Conservation (phyloP, 2,113 vertebrate genomes). For the Malaclemys terrapin region DNA sequence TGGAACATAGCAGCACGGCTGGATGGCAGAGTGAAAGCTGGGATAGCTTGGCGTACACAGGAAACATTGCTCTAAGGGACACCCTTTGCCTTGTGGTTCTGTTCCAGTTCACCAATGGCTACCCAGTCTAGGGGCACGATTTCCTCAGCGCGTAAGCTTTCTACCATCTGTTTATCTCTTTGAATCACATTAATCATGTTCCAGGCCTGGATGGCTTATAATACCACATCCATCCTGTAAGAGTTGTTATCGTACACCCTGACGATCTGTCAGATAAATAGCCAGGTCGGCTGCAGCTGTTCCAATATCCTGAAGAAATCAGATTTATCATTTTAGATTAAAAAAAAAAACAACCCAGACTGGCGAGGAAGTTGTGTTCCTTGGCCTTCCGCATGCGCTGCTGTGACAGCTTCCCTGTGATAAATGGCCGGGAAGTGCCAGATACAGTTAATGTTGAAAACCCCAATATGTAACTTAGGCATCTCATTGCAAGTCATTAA, state of each 20-base stretch:
- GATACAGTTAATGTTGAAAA: constrained; percentile 61
- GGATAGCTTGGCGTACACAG: constrained; percentile 1
- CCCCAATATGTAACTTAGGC: constrained; percentile 63
- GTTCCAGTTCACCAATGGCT: constrained; percentile 15
- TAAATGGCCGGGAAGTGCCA: constrained; percentile 69
- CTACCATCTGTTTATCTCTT: constrained; percentile 60
- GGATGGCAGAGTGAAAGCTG: not conserved
- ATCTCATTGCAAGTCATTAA: constrained; percentile 67
- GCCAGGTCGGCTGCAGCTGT: constrained; percentile 71
- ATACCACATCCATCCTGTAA: constrained; percentile 69
- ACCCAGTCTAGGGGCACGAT: not conserved
- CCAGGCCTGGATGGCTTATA: constrained; percentile 53
- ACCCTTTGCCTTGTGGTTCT: not conserved
- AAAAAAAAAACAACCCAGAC: not conserved
- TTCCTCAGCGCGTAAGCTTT: constrained; percentile 51
- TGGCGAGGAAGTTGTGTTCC: constrained; percentile 63
- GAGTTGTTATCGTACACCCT: constrained; percentile 53
- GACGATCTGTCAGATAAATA: constrained; percentile 65
- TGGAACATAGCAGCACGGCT: rapidly evolving
- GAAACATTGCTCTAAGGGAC: rapidly evolving
- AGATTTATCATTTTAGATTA: constrained; percentile 65
- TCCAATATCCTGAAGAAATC: constrained; percentile 69
- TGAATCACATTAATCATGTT: constrained; percentile 65
- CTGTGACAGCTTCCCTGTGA: constrained; percentile 60
- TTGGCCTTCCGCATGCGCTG: constrained; percentile 50